A percentile compares a stretch with the other conserved stretches of the same genome.
Conservation (phyloP, 2,888 invertebrate species). For the Idaea biselata region DNA sequence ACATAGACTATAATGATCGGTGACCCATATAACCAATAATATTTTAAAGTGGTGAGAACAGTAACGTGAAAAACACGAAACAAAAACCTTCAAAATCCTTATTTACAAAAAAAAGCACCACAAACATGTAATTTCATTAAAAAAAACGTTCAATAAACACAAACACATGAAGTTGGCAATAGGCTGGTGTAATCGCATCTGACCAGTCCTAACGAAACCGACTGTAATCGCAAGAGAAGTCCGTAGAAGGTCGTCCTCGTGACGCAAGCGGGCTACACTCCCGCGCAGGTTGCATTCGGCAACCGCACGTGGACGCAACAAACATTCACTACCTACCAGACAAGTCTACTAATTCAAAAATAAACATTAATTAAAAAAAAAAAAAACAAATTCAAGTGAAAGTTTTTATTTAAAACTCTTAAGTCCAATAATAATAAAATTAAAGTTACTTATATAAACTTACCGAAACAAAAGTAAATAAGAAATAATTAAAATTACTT, state of each 20-base stretch:
- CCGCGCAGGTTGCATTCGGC: neutral
- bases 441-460: too few species aligned
- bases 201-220: neutral
- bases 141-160: neutral
- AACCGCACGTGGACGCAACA: neutral
- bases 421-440: too few species aligned
- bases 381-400: neutral
- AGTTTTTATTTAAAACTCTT: too few species aligned
- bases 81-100: too few species aligned
- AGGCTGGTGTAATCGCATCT: neutral
- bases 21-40: too few species aligned
- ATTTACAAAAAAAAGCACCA: too few species aligned
- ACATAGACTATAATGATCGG: too few species aligned
- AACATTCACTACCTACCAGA: neutral
- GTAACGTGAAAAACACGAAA: too few species aligned
- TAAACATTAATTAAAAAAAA: neutral
- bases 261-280: neutral
- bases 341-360: neutral
- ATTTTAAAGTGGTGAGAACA: too few species aligned
- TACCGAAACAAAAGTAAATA: too few species aligned
- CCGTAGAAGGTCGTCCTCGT: neutral
- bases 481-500: too few species aligned
- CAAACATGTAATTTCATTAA: too few species aligned
- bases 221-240: neutral
- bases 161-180: neutral